Conservation (phyloP, 2,888 invertebrate species). For the Tetranychus truncatus region DNA sequence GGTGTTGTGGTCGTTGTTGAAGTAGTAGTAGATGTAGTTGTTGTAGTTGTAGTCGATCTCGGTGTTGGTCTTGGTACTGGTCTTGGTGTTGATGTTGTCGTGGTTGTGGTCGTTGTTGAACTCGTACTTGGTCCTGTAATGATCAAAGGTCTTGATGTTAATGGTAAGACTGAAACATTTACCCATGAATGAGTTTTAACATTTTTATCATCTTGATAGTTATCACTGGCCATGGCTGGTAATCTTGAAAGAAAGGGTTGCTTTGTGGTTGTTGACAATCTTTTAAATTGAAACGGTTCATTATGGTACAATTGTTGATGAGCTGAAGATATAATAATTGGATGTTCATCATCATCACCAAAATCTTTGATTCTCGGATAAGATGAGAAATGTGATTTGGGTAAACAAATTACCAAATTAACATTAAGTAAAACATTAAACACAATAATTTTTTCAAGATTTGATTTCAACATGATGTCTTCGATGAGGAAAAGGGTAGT, state of each 20-base stretch:
- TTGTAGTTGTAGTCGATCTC: not conserved
- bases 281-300: not conserved
- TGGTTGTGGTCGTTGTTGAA: not conserved
- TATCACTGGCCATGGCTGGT: not conserved
- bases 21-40: not conserved
- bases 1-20: not conserved
- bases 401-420: not conserved
- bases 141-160: not conserved
- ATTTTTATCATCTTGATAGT: not conserved
- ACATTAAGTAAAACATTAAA: not conserved
- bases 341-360: not conserved
- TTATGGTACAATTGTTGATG: not conserved
- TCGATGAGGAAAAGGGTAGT: not conserved
- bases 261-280: not conserved
- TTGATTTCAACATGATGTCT: not conserved
- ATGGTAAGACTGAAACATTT: not conserved
- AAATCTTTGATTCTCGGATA: not conserved
- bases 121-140: not conserved
- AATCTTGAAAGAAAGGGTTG: not conserved
- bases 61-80: not conserved
- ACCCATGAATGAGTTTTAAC: not conserved
- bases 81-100: not conserved
- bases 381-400: not conserved
- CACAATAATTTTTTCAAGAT: not conserved
- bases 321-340: conserved; percentile 1